Percentiles rank a stretch among this genome's conserved stretches.
These are phyloP conservation scores for Ginglymostoma cirratum DNA, from an alignment of 2,113 vertebrate species.

Conservation along the genomic window DNA sequence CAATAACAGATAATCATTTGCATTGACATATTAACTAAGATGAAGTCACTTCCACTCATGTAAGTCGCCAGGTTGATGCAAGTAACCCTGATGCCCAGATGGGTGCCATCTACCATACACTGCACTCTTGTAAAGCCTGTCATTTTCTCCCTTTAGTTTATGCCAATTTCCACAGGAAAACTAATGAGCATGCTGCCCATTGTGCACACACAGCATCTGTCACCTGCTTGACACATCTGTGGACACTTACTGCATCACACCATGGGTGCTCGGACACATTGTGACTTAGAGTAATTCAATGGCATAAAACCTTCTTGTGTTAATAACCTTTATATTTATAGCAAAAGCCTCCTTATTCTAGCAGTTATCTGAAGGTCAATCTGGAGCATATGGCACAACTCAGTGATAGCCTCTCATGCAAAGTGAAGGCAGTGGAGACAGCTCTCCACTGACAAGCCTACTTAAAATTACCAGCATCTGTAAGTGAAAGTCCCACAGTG, in stretches of 20 bases:
- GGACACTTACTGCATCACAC: neutral
- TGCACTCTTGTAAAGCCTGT: neutral
- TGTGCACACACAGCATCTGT: neutral
- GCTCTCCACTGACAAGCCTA: neutral
- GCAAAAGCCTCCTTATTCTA: neutral
- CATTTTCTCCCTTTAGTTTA: neutral
- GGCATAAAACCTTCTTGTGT: neutral
- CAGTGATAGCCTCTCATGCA: neutral
- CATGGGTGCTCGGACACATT: neutral
- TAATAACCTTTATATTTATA: neutral
- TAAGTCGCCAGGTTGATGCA: neutral
- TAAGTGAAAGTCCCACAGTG: neutral
- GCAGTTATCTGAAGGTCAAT: neutral
- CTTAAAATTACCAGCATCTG: neutral
- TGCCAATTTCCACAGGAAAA: conserved; percentile 9
- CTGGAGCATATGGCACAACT: conserved; percentile 1
- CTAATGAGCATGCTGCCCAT: neutral
- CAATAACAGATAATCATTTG: conserved; percentile 11
- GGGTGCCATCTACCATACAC: neutral
- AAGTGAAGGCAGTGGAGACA: neutral
- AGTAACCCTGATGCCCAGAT: neutral
- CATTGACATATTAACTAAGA: neutral
- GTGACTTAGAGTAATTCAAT: neutral
- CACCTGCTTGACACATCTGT: conserved; percentile 23
- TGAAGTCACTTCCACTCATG: neutral